Percentiles rank a stretch among this genome's conserved stretches.
Evolutionary conservation across 1,140 invertebrate genomes (phyloP).

Genomic region (Zaprionus ghesquierei): DNA sequence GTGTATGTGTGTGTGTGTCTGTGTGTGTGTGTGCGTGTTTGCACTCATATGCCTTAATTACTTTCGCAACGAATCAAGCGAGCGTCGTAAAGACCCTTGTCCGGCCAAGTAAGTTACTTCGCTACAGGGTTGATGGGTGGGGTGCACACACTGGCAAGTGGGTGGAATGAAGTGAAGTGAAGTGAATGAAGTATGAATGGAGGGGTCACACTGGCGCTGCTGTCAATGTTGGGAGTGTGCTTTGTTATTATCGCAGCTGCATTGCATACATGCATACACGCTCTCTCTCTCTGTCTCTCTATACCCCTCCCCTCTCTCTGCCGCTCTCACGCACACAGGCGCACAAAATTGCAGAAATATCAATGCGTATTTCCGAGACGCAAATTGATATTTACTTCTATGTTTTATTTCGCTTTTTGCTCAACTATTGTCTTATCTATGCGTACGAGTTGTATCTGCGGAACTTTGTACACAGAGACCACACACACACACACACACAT

Average conservation of each 20-base stretch:
- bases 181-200: not conserved
- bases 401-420: slow-evolving; percentile 16
- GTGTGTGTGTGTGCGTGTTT: slow-evolving; percentile 8
- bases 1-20: not conserved
- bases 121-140: slow-evolving; percentile 6
- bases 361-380: slow-evolving; percentile 18
- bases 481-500: slow-evolving; percentile 12
- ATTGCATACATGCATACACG: slow-evolving; percentile 24
- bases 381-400: slow-evolving; percentile 36
- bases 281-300: not conserved
- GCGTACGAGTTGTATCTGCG: slow-evolving; percentile 26
- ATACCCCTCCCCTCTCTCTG: no score
- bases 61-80: slow-evolving; percentile 2
- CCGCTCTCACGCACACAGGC: not conserved
- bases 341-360: slow-evolving; percentile 7
- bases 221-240: slow-evolving; percentile 1
- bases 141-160: slow-evolving; percentile 9
- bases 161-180: not conserved
- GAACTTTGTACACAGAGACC: slow-evolving; percentile 41
- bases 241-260: slow-evolving; percentile 27
- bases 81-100: slow-evolving; percentile 23
- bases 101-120: slow-evolving; percentile 24
- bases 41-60: slow-evolving; percentile 34
- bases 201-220: not conserved
- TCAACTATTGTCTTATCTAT: slow-evolving; percentile 45